Base-by-base conservation (phyloP, 2,888 invertebrate genomes). In the Tetranychus truncatus region DNA sequence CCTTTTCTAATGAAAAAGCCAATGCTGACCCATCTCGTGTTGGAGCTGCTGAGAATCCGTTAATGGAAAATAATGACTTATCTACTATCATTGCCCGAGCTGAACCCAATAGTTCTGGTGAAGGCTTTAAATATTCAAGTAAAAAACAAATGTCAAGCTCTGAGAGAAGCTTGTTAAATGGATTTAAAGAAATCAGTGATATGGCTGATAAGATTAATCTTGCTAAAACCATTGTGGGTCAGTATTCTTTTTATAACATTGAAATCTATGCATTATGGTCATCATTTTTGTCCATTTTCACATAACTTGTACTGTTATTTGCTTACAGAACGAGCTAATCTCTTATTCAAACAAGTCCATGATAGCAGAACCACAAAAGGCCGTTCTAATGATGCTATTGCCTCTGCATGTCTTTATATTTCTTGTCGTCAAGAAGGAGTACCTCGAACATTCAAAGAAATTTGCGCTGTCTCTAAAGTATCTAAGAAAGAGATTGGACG, bases 161-260 rank as follows among this genome's bases (percentile, higher is more conserved):
- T 6, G 97, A 99, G 82, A 87, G 97, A 83, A 91, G 97, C 3
- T 85, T 99, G 76, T 90, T 95, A 74, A 94, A 93, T 84, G 96
- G 97, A 34, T 95, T 96, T 84, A 88, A 92, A 83, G 96, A 99
- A 85, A 99, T 99, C 74, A 91, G 89, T 80, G 92, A 91, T 77
- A 99, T 99, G 99, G 95, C 95, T 0, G 99, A 99, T 83, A 87
- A 97, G 75, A 95, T 99, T 77, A 96, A 97, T 85, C 86, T 99
- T 80, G 92, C 97, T 0, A 91, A 92, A 83, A 95, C 95, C 66
- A 97, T 99, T 81, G 91, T 95, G 15, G 85, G 72, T 72, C 6
- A 45, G 72, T 45, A 44, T 69, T 5, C 71, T 9, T n/a, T 21
- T 71, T 34, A 5, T 34, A 34, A 34, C 34, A 34, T 3, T 1